Base-by-base conservation (phyloP, 2,888 invertebrate genomes). In the Hypolimnas misippus region DNA sequence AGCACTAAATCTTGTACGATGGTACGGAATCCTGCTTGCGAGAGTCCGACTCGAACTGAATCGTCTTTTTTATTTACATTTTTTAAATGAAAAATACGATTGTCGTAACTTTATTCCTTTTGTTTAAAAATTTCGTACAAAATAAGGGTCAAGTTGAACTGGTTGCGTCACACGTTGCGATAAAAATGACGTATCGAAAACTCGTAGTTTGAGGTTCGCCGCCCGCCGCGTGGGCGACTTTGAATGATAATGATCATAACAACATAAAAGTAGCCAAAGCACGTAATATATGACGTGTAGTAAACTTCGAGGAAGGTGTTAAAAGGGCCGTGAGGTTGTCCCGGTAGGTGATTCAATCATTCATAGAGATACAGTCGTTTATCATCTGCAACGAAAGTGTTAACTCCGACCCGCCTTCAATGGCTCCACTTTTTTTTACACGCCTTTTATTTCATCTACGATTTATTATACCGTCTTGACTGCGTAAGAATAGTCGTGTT, bases 191-290 rank as follows among this genome's bases (percentile, higher is more conserved):
- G 21, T 46, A 25, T 46, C n/a, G n/a, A 46, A 25, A 10, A 10
- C 8, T 21, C 19, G 21, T 21, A 74, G 73, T 73, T 73, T 66
- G 63, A 71, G 75, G 71, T 69, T 67, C 76, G 70, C 74, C 72
- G 73, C n/a, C n/a, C n/a, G 68, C 76, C 78, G 84, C 83, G 87
- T 89, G 84, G 88, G 87, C 83, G 86, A 89, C 87, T 86, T 82
- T 87, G 88, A 88, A 87, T 86, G 86, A 89, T 89, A 89, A 90
- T 89, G 85, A 89, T 87, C 87, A 84, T 89, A 87, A 87, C 80
- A 86, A 86, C 84, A 86, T 89, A 87, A 90, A 89, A 89, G 88
- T 88, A 83, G 87, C 85, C 83, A 88, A 78, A 77, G 80, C 74
- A 75, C 83, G 83, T 88, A 83, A 89, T 89, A 89, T 89, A 89